Base-by-base conservation (phyloP, 2,113 vertebrate species). In the Serilophus lunatus region DNA sequence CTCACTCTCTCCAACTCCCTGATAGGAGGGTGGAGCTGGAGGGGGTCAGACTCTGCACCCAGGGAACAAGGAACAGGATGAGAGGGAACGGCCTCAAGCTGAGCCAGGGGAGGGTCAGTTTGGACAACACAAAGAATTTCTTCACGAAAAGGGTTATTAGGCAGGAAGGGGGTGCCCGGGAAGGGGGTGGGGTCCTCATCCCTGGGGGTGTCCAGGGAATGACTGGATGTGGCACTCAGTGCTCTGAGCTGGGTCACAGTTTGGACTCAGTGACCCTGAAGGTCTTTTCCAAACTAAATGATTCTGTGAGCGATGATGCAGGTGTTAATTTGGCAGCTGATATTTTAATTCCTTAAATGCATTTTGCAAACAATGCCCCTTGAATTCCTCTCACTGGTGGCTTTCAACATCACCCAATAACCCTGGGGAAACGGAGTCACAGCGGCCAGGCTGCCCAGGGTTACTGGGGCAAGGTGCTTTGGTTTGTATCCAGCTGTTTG, bases 1-100 rank as follows among this genome's bases (percentile, higher is more conserved):
- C 0, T 40, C 49, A 29, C 54, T 69, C 54, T 69, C 11, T 40
- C 22, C 54, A 61, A 1, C 1, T 75, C 45, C n/a, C 47, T 75
- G 45, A 0, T n/a, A 63, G 63, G 63, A 90, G 70, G 13, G 13
- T 12, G 18, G 50, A 64, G 57, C 35, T 0, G 0, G 8, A 20
- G 23, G 28, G 17, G 6, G 1, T 31, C 0, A 0, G 54, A 15
- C 13, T 47, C 4, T 82, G 24, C 29, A 66, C 16, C 13, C 38
- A 40, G 40, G 56, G n/a, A 63, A 49, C 40, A 22, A 42, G 40
- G 49, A 29, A 56, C 57, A 64, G 70, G 61, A 61, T 3, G 0
- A 31, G 63, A 49, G 40, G 4, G 3, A 12, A 54, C 0, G 0
- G 47, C 54, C 61, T 13, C 6, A 42, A 9, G 1, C 13, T 40